Evolutionary conservation across 2,113 vertebrate species (phyloP).

Genomic region (Oxyura jamaicensis): DNA sequence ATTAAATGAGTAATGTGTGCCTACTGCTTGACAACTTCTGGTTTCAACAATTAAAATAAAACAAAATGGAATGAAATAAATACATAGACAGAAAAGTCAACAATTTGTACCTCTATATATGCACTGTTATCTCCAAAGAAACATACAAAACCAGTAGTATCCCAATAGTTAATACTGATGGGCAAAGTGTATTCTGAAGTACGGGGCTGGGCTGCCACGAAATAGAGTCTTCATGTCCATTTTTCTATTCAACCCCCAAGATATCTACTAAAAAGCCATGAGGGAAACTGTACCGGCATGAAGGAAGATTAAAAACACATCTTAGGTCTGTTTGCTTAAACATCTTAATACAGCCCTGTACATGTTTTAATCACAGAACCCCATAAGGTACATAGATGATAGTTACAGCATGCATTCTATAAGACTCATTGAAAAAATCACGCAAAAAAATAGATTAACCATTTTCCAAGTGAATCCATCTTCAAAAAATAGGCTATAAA

Average conservation of each 20-base stretch:
- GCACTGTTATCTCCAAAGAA: slow-evolving; percentile 75
- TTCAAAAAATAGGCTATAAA: slow-evolving; percentile 85
- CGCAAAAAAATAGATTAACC: slow-evolving; percentile 74
- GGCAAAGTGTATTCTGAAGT: slow-evolving; percentile 64
- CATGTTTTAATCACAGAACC: background rate
- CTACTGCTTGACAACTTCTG: slow-evolving; percentile 77
- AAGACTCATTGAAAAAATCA: slow-evolving; percentile 65
- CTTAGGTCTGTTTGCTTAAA: slow-evolving; percentile 56
- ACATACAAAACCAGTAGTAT: slow-evolving; percentile 81
- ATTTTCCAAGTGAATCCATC: slow-evolving; percentile 79
- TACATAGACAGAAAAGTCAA: slow-evolving; percentile 75
- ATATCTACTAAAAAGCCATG: slow-evolving; percentile 25
- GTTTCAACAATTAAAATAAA: slow-evolving; percentile 82
- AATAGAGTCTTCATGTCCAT: slow-evolving; percentile 7
- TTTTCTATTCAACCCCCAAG: slow-evolving; percentile 36
- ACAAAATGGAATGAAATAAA: slow-evolving; percentile 86
- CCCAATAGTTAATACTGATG: slow-evolving; percentile 85
- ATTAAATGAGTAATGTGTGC: slow-evolving; percentile 80
- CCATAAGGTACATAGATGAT: slow-evolving; percentile 19
- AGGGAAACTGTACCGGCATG: slow-evolving; percentile 66
- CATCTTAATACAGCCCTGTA: slow-evolving; percentile 54
- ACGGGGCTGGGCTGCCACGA: slow-evolving; percentile 54
- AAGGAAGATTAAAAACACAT: slow-evolving; percentile 55
- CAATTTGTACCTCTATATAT: slow-evolving; percentile 79
- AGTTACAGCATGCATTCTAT: slow-evolving; percentile 46